Evolutionary conservation across 2,113 vertebrate species (phyloP).

Genomic region (Alligator mississippiensis): DNA sequence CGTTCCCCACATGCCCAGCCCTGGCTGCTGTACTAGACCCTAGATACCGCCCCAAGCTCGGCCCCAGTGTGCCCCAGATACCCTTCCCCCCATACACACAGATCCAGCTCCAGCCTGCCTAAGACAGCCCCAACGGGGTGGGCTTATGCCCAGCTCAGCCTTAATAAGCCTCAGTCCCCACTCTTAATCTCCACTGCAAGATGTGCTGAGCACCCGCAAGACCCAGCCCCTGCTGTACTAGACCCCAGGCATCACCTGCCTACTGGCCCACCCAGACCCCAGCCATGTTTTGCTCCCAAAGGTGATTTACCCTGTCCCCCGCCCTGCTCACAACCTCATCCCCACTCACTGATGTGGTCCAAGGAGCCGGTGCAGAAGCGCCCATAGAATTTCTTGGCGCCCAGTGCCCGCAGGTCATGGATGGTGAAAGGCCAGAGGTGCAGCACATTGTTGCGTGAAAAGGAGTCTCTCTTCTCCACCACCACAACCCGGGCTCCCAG

Average conservation of each 20-base stretch:
- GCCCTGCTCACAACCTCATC: background rate
- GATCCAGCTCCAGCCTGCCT: background rate
- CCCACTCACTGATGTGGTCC: slow-evolving; percentile 93
- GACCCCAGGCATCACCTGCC: background rate
- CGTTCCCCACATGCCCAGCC: background rate
- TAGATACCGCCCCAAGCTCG: background rate
- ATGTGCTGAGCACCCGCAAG: too few relatives aligned
- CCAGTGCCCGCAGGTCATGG: slow-evolving; percentile 87
- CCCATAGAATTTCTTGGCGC: slow-evolving; percentile 95
- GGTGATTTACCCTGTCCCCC: background rate
- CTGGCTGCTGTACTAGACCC: background rate
- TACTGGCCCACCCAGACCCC: background rate
- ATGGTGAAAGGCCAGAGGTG: slow-evolving; percentile 98
- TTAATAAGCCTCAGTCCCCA: too few relatives aligned
- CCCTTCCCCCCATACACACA: fast-evolving
- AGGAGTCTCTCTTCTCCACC: slow-evolving; percentile 89
- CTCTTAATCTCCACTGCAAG: too few relatives aligned
- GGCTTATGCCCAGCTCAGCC: too few relatives aligned
- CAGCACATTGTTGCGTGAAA: slow-evolving; percentile 96
- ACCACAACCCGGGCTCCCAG: slow-evolving; percentile 90
- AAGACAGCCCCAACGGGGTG: too few relatives aligned
- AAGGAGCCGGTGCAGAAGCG: slow-evolving; percentile 91
- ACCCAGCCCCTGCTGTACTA: background rate
- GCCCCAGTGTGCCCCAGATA: background rate
- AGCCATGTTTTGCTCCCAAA: background rate